Evolutionary conservation across 2,888 invertebrate species (phyloP).

Genomic region (Coecobrya sp.): DNA sequence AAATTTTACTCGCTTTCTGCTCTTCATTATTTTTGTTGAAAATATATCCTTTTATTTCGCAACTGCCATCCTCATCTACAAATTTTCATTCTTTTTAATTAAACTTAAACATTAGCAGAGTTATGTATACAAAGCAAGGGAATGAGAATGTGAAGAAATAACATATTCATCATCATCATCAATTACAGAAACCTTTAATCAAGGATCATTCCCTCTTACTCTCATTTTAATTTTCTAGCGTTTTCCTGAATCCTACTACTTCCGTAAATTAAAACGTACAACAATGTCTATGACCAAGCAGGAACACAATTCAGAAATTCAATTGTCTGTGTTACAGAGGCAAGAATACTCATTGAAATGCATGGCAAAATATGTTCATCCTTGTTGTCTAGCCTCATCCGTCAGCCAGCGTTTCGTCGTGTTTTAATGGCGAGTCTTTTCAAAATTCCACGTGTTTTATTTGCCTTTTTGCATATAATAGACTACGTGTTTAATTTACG

Average conservation of each 20-base stretch:
- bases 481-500: neutral
- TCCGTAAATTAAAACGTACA: conserved; percentile 12
- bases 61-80: neutral
- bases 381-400: neutral
- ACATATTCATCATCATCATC: conserved; percentile 49
- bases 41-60: conserved; percentile 36
- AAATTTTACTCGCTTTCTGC: conserved; percentile 4
- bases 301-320: neutral
- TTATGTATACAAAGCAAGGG: neutral
- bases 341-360: neutral
- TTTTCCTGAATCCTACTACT: conserved; percentile 12
- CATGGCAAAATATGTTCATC: neutral
- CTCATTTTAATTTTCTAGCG: conserved; percentile 14
- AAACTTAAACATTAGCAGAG: conserved; percentile 3
- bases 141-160: conserved; percentile 36
- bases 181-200: conserved; percentile 6
- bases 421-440: neutral
- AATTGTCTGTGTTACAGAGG: conserved; percentile 10
- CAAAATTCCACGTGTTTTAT: neutral
- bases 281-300: neutral
- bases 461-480: neutral
- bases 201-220: conserved; percentile 14
- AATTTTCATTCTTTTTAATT: conserved; percentile 40
- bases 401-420: neutral
- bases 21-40: conserved; percentile 11